These are phyloP conservation scores for Turritopsis dohrnii DNA, from an alignment of 30 jellyfish, hydroid and myxozoan genomes.

Conservation along the genomic window DNA sequence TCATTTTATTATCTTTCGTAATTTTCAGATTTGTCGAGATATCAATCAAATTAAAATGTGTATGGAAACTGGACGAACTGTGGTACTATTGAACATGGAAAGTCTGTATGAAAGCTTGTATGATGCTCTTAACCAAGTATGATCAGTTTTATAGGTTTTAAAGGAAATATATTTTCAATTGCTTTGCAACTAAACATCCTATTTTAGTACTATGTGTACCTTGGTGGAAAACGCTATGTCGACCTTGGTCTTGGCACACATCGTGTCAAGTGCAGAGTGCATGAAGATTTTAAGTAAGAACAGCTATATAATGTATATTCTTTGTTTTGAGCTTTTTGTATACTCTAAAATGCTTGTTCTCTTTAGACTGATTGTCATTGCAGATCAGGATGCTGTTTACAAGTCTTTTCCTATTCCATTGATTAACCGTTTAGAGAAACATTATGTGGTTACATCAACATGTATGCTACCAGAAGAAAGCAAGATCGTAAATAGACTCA, in stretches of 20 bases:
- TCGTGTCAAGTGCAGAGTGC: constrained; percentile 79
- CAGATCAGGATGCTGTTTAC: constrained; percentile 64
- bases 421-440: constrained; percentile 79
- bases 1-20: no score
- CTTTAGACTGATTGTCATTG: constrained; percentile 60
- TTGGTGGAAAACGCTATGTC: constrained; percentile 70
- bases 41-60: constrained; percentile 60
- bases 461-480: constrained; percentile 21
- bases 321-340: background rate
- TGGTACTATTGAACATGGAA: constrained; percentile 63
- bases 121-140: constrained; percentile 79
- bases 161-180: background rate
- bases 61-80: constrained; percentile 83
- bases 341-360: background rate
- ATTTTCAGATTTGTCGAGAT: constrained; percentile 66
- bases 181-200: background rate
- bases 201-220: constrained; percentile 48
- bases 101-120: constrained; percentile 64
- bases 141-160: background rate
- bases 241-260: constrained; percentile 77
- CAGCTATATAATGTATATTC: background rate
- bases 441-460: constrained; percentile 52
- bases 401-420: constrained; percentile 68
- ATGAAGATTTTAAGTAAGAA: constrained; percentile 70
- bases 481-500: constrained; percentile 14